Conservation (phyloP, 2,888 invertebrate genomes). For the Gryllus longicercus region DNA sequence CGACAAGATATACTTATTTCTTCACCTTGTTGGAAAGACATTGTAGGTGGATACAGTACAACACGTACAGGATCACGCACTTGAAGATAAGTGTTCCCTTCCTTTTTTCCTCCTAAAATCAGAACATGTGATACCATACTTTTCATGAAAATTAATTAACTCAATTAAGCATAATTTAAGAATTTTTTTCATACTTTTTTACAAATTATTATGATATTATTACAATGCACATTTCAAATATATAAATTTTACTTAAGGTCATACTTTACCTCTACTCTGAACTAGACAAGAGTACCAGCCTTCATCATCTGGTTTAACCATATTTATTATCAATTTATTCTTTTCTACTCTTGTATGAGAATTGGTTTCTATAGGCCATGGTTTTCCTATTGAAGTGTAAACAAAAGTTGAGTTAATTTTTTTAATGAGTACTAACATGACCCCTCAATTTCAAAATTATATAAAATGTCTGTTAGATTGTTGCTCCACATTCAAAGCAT, state of each 20-base stretch:
- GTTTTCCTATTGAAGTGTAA: not conserved
- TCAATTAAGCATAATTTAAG: no score
- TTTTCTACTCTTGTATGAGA: slow-evolving; percentile 25
- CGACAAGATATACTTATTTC: slow-evolving; percentile 31
- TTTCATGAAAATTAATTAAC: no score
- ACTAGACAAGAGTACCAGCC: slow-evolving; percentile 52
- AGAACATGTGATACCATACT: no score
- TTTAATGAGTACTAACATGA: no score
- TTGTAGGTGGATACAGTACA: slow-evolving; percentile 28
- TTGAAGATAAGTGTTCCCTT: slow-evolving; percentile 29
- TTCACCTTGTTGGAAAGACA: slow-evolving; percentile 31
- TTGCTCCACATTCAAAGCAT: no score
- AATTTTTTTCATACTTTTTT: no score
- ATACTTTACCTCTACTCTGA: slow-evolving; percentile 47
- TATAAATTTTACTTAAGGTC: not conserved
- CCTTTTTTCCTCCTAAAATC: slow-evolving; percentile 31
- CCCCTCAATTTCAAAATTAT: no score
- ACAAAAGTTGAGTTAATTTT: no score
- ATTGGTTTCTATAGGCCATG: slow-evolving; percentile 25
- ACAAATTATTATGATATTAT: no score
- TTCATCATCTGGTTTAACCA: slow-evolving; percentile 46
- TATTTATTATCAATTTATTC: slow-evolving; percentile 46
- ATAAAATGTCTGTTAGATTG: no score
- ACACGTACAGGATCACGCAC: slow-evolving; percentile 34
- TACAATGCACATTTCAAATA: no score